phyloP scores from a whole-genome alignment of 2,797 vertebrate species.

The Urophycis tenuis region DNA sequence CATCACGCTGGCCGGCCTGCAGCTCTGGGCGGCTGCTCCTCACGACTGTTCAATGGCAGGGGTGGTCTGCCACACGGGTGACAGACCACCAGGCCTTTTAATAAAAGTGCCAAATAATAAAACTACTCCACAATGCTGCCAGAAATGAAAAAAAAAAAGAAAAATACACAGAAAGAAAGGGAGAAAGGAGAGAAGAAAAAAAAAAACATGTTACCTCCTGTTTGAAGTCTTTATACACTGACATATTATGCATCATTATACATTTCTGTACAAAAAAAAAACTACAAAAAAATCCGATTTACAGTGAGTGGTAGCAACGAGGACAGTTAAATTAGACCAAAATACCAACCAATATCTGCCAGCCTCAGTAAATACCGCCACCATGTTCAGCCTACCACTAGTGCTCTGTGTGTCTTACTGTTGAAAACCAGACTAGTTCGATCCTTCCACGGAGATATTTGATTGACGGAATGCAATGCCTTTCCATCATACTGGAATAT shows the following conservation, averaged over 20 bases:
- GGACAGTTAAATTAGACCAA: conserved; percentile 63
- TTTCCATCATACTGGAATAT: conserved; percentile 77
- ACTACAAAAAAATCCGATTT: conserved; percentile 51
- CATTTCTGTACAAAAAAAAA: conserved; percentile 5
- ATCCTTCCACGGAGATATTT: conserved; percentile 61
- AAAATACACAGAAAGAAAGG: conserved; percentile 49
- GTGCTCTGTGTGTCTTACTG: conserved; percentile 62
- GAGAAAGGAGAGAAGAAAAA: conserved; percentile 32
- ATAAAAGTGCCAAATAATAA: conserved; percentile 82
- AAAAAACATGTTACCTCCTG: conserved; percentile 72
- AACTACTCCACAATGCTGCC: conserved; percentile 74
- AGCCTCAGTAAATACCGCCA: conserved; percentile 52
- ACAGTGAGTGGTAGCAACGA: conserved; percentile 53
- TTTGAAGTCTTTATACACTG: conserved; percentile 73
- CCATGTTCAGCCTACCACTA: conserved; percentile 59
- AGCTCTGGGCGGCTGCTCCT: conserved; percentile 67
- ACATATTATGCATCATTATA: conserved; percentile 62
- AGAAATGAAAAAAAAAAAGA: conserved; percentile 53
- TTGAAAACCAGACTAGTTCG: conserved; percentile 61
- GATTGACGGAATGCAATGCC: conserved; percentile 72
- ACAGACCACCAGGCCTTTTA: conserved; percentile 71
- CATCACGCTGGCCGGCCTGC: conserved; percentile 60
- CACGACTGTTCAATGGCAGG: conserved; percentile 80
- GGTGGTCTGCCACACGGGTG: conserved; percentile 57
- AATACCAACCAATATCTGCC: conserved; percentile 42